phyloP scores from a whole-genome alignment of 1,140 invertebrate species.

The Euura saliciscinereae region DNA sequence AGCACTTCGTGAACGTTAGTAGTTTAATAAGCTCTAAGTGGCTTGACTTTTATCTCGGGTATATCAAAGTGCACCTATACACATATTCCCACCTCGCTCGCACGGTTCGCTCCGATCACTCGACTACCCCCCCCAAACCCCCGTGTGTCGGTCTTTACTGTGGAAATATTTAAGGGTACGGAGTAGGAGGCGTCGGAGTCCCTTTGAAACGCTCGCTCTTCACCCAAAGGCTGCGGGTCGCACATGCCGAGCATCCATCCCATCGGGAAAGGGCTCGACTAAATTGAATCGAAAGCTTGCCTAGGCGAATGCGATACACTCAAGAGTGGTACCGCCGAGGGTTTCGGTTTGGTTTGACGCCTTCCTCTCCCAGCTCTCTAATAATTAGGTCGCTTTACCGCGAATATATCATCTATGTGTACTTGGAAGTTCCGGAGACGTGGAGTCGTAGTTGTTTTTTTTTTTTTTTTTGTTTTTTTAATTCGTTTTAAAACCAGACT shows the following conservation, averaged over 20 bases:
- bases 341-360: background rate
- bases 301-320: background rate
- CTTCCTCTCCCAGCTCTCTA: background rate
- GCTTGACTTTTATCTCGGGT: background rate
- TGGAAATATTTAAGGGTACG: too few species aligned
- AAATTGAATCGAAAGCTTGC: background rate
- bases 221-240: background rate
- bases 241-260: background rate
- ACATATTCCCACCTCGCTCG: too few species aligned
- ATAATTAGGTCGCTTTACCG: slow-evolving; percentile 4
- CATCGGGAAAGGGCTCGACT: background rate
- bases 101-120: too few species aligned
- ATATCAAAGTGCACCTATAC: background rate
- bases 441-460: background rate
- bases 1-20: background rate
- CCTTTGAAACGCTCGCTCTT: background rate
- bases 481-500: too few species aligned
- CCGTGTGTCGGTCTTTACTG: background rate
- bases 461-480: too few species aligned
- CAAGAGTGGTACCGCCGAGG: background rate
- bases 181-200: too few species aligned
- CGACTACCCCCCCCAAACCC: background rate
- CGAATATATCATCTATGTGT: background rate
- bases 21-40: slow-evolving; percentile 1
- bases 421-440: background rate